Evolutionary conservation across 2,113 vertebrate species (phyloP), one percentile per base, ranked within the genome.

Genomic region (Myocastor coypus): DNA sequence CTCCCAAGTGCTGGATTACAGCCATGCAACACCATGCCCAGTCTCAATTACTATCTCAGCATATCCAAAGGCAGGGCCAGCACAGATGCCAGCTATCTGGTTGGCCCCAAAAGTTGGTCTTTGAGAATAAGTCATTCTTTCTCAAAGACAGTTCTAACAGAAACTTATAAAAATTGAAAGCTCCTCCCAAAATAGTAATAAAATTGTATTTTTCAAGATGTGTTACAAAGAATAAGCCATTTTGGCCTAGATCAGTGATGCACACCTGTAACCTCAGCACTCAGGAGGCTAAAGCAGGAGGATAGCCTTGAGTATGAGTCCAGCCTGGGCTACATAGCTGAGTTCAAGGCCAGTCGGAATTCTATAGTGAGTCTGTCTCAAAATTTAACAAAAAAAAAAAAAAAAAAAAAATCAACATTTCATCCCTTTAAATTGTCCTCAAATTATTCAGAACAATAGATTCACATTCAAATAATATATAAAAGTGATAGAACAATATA

Each of bases 381-480:
- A 42, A 75, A 69, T n/a, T 10, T 26, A 73, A 73, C 19, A 20
- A 69, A 30, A 93, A 86, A 82, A 90, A 73, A n/a, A n/a, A 40
- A 73, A 73, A n/a, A 20, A 69, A 30, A 93, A 86, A 82, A 90
- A 73, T n/a, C 46, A 83, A 82, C 34, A 50, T 83, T 93, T 24
- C 69, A 84, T 84, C 55, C 24, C 95, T 80, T 84, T 14, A 87
- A 91, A 37, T 85, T 88, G 91, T 96, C 46, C 78, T 94, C 30
- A 69, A 92, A 89, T 80, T 61, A 50, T 11, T 55, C 52, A 89
- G 4, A 32, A 5, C 17, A 85, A 82, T 89, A 71, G 69, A 22
- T 61, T 84, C 32, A 85, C 19, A 78, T 90, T 82, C 59, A 94
- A 94, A 92, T 59, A 81, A 73, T 63, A 63, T 73, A 55, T 85